Evolutionary conservation across 1,140 invertebrate genomes (phyloP).

Genomic region (Aphelinus certus): DNA sequence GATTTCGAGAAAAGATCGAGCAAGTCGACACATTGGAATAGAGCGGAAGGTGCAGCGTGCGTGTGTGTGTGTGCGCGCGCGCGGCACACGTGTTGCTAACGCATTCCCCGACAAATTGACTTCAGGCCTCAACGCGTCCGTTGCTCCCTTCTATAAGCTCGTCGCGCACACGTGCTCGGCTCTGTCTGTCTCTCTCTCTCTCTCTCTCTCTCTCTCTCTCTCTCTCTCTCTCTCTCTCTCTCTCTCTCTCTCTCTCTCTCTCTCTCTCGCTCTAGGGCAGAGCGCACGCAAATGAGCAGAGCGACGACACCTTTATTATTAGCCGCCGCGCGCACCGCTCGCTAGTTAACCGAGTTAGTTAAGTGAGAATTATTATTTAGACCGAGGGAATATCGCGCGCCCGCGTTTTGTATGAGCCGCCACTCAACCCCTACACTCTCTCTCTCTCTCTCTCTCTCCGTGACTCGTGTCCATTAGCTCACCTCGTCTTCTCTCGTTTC

Average conservation of each 20-base stretch:
- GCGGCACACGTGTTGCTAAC: slow-evolving; percentile 61
- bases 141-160: slow-evolving; percentile 7
- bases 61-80: slow-evolving; percentile 24
- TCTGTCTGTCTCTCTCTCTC: slow-evolving; percentile 5
- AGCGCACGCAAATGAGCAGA: slow-evolving; percentile 26
- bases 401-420: slow-evolving; percentile 9
- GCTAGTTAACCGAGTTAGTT: slow-evolving; percentile 65
- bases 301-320: slow-evolving; percentile 64
- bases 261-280: not conserved
- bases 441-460: too few species aligned
- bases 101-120: slow-evolving; percentile 66
- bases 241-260: slow-evolving; percentile 7
- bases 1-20: not conserved
- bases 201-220: slow-evolving; percentile 1
- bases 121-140: slow-evolving; percentile 58
- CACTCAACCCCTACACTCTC: not conserved
- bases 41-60: slow-evolving; percentile 4
- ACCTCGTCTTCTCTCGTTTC: too few species aligned
- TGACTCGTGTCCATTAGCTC: too few species aligned
- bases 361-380: slow-evolving; percentile 67
- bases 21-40: not conserved
- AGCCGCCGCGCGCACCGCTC: slow-evolving; percentile 53
- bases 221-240: not conserved
- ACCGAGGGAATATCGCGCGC: slow-evolving; percentile 40
- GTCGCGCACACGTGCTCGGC: not conserved